Percentiles rank a stretch among this genome's conserved stretches.
phyloP scores from a whole-genome alignment of 1,140 invertebrate species.

The Mya arenaria region DNA sequence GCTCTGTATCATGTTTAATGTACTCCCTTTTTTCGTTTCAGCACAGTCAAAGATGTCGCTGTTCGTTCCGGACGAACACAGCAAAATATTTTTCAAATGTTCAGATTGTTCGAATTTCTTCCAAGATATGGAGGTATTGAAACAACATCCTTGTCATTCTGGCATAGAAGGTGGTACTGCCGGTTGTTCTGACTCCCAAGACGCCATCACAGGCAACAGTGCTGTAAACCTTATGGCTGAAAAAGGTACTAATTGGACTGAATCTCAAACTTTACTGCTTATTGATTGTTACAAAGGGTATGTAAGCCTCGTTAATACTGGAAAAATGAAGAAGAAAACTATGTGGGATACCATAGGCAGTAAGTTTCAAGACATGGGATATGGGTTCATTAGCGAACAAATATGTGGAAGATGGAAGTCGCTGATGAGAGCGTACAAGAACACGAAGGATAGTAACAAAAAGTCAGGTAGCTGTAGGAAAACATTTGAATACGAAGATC shows the following conservation, averaged over 20 bases:
- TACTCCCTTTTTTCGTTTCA: slow-evolving; percentile 32
- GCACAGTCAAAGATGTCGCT: slow-evolving; percentile 18
- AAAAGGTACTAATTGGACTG: slow-evolving; percentile 16
- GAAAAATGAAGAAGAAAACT: slow-evolving; percentile 27
- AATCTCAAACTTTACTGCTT: slow-evolving; percentile 7
- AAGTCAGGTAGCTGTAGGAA: slow-evolving; percentile 10
- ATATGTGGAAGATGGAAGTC: slow-evolving; percentile 23
- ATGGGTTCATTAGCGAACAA: slow-evolving; percentile 26
- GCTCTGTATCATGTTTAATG: slow-evolving; percentile 2
- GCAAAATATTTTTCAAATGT: slow-evolving; percentile 16
- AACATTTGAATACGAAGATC: neutral
- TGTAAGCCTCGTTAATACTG: slow-evolving; percentile 11
- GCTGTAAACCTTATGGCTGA: slow-evolving; percentile 20
- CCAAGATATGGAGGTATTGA: slow-evolving; percentile 27
- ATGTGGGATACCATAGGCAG: slow-evolving; percentile 20
- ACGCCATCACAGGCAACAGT: slow-evolving; percentile 19
- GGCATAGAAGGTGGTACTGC: too few relatives aligned
- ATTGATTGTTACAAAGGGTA: slow-evolving; percentile 11
- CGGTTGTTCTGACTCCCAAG: slow-evolving; percentile 9
- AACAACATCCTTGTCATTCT: slow-evolving; percentile 16
- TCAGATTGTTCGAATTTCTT: slow-evolving; percentile 16
- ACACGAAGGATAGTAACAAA: slow-evolving; percentile 24
- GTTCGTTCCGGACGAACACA: slow-evolving; percentile 20
- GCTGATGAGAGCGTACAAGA: slow-evolving; percentile 20
- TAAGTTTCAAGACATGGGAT: slow-evolving; percentile 26